Percentiles rank a stretch among this genome's conserved stretches.
These are phyloP conservation scores for Ammodytes marinus DNA, from an alignment of 2,113 vertebrate genomes.

Conservation along the genomic window DNA sequence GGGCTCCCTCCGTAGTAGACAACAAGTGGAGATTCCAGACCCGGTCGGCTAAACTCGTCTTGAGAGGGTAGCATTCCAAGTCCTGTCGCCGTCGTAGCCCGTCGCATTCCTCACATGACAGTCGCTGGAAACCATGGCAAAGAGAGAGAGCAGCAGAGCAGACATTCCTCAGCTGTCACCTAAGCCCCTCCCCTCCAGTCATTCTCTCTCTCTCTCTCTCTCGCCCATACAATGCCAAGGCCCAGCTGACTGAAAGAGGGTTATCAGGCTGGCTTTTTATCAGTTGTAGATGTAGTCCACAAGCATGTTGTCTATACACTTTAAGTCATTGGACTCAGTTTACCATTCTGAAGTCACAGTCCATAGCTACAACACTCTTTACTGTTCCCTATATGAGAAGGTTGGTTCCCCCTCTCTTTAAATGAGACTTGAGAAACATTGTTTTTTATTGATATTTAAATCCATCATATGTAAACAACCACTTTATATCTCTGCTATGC, in stretches of 20 bases:
- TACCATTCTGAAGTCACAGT: too few relatives aligned
- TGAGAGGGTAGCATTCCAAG: constrained; percentile 87
- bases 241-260: constrained; percentile 51
- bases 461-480: too few relatives aligned
- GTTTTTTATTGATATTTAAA: too few relatives aligned
- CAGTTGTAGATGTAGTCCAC: too few relatives aligned
- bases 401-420: too few relatives aligned
- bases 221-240: constrained; percentile 47
- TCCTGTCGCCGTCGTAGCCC: constrained; percentile 84
- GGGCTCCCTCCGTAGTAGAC: constrained; percentile 12
- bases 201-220: constrained; percentile 49
- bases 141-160: constrained; percentile 73
- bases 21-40: constrained; percentile 52
- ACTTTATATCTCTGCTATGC: too few relatives aligned
- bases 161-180: constrained; percentile 92
- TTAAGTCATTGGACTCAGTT: too few relatives aligned
- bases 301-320: too few relatives aligned
- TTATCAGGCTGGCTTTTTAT: too few relatives aligned
- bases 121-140: constrained; percentile 88
- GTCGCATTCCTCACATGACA: constrained; percentile 90
- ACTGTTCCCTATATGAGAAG: too few relatives aligned
- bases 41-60: constrained; percentile 64
- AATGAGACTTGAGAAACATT: too few relatives aligned
- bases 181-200: constrained; percentile 73
- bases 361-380: too few relatives aligned